These are phyloP conservation scores for Procapra przewalskii DNA, from an alignment of 2,113 vertebrate genomes.

Conservation along the genomic window DNA sequence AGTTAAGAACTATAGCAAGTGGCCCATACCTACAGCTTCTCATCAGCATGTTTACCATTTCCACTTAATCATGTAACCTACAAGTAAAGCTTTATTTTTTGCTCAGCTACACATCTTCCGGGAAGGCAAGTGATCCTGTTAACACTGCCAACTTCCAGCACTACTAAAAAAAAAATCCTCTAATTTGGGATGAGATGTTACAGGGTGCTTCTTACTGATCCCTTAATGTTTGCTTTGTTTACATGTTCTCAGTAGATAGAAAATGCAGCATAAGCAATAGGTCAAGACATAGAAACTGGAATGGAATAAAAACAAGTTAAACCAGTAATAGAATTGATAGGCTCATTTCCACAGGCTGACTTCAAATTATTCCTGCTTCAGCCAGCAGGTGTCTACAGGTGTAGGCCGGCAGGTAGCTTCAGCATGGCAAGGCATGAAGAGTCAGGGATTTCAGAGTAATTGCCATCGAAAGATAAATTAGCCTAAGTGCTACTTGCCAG, in stretches of 20 bases:
- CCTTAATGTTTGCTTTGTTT: neutral
- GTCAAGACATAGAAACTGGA: neutral
- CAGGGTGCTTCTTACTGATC: neutral
- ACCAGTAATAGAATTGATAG: neutral
- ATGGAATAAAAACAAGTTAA: neutral
- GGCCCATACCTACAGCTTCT: neutral
- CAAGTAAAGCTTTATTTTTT: neutral
- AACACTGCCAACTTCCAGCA: neutral
- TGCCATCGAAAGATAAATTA: constrained; percentile 48
- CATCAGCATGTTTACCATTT: neutral
- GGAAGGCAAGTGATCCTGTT: neutral
- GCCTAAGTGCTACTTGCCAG: neutral
- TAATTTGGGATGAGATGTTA: neutral
- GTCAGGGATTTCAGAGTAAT: neutral
- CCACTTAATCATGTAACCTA: neutral
- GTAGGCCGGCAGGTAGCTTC: neutral
- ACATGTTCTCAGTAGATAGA: neutral
- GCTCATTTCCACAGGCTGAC: neutral
- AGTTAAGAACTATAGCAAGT: neutral
- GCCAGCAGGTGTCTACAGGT: constrained; percentile 52
- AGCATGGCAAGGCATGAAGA: neutral
- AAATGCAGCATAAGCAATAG: constrained; percentile 15
- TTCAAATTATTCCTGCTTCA: neutral
- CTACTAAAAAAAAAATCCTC: neutral
- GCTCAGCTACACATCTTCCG: neutral